phyloP scores from a whole-genome alignment of 2,797 vertebrate species.

The Apogon talboti region DNA sequence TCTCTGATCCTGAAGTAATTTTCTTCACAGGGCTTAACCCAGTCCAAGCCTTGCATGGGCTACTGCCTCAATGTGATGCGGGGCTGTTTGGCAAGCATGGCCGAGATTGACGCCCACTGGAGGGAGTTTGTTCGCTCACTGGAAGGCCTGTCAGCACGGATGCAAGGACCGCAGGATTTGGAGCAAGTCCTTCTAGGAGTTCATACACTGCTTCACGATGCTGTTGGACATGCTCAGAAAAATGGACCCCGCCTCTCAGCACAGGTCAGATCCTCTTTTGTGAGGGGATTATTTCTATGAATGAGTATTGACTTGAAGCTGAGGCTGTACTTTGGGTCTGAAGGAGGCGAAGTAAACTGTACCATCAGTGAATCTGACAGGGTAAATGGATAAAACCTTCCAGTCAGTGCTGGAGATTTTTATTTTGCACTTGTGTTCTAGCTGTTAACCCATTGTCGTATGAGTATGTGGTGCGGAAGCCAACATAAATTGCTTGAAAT shows the following conservation, averaged over 20 bases:
- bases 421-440: not conserved
- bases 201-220: constrained; percentile 82
- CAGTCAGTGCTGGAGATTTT: not conserved
- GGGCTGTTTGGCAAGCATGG: constrained; percentile 89
- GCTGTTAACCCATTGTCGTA: constrained; percentile 3
- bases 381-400: constrained; percentile 1
- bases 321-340: not conserved
- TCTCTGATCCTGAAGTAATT: constrained; percentile 41
- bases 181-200: constrained; percentile 88
- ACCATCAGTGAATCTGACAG: constrained; percentile 8
- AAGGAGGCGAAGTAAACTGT: not conserved
- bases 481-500: constrained; percentile 40
- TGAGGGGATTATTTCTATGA: constrained; percentile 10
- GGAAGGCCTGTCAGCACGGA: constrained; percentile 85
- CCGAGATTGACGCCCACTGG: constrained; percentile 90
- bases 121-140: constrained; percentile 85
- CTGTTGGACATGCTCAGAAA: constrained; percentile 80
- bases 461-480: constrained; percentile 16
- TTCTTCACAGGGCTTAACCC: constrained; percentile 78
- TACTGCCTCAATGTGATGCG: constrained; percentile 91
- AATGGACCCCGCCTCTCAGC: constrained; percentile 77
- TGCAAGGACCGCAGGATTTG: constrained; percentile 80
- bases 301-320: not conserved
- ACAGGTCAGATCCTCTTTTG: constrained; percentile 78
- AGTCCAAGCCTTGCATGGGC: constrained; percentile 90